Evolutionary conservation across 1,140 invertebrate genomes (phyloP).

Genomic region (Drosophila guanche): DNA sequence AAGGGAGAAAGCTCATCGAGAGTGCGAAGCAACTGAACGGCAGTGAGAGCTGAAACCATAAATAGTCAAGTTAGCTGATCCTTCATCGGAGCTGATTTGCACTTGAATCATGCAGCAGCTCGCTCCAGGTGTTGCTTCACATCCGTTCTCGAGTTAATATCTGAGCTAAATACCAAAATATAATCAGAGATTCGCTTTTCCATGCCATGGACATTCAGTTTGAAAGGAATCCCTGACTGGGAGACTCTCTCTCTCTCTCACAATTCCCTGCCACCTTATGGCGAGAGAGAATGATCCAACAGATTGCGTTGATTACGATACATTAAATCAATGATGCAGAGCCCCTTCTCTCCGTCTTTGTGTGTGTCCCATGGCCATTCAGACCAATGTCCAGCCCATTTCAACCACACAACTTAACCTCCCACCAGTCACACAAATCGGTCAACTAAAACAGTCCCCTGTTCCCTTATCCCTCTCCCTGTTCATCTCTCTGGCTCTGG

Average conservation of each 20-base stretch:
- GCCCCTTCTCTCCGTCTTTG: constrained; percentile 9
- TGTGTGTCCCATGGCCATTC: constrained; percentile 13
- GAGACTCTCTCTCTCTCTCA: background rate
- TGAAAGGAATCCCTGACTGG: background rate
- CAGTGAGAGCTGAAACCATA: background rate
- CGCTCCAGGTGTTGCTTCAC: too few relatives aligned
- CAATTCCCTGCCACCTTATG: background rate
- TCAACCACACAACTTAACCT: constrained; percentile 44
- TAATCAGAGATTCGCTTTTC: too few relatives aligned
- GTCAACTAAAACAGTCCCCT: constrained; percentile 46
- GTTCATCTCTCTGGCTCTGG: background rate
- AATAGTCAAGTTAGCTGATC: background rate
- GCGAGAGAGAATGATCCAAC: constrained; percentile 11
- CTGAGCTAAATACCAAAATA: too few relatives aligned
- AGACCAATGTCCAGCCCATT: constrained; percentile 11
- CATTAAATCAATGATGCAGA: constrained; percentile 58
- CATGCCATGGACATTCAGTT: too few relatives aligned
- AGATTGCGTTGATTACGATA: constrained; percentile 52
- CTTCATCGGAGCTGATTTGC: too few relatives aligned
- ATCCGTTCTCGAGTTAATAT: too few relatives aligned
- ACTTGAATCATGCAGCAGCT: too few relatives aligned
- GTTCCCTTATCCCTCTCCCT: background rate
- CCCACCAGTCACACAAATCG: constrained; percentile 62
- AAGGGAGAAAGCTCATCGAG: background rate
- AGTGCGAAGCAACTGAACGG: background rate